Base-by-base conservation (phyloP, 2,797 vertebrate species). In the Anguilla obscura region DNA sequence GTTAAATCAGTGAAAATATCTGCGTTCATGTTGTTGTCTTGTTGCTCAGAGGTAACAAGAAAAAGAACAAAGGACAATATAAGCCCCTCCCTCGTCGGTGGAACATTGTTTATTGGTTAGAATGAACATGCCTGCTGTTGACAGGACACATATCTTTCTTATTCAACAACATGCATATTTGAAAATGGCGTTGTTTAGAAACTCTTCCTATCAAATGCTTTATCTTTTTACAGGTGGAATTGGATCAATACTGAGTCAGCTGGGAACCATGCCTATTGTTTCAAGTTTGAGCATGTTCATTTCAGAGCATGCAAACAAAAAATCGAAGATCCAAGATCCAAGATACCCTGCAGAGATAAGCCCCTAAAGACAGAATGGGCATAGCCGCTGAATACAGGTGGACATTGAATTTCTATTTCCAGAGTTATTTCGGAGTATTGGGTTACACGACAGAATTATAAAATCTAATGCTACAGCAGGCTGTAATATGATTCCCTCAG, bases 391-490 rank as follows among this genome's bases (percentile, higher is more conserved):
- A 95, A 95, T 94, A 90, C 94, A 95, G 93, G 94, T 93, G 94
- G 92, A 91, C 89, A 92, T 93, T 92, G 92, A 94, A 94, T 94
- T 93, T 93, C 93, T 94, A 92, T 93, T 92, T 94, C 92, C 94
- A 91, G 93, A 94, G 90, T 91, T 10, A 69, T 69, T n/a, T 6
- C 6, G 9, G n/a, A 27, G 24, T 69, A 9, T 89, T 88, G 91
- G 89, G 93, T 89, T 92, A 94, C 94, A 94, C 94, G 94, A 95
- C 94, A 95, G 93, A 92, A 93, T 95, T 93, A 95, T 94, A 92
- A 95, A 90, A 93, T 89, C 56, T 80, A 91, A 91, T 90, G 88
- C 87, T 71, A 52, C 89, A 88, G 87, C 84, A 89, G 94, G 93
- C 93, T 94, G 94, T 90, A 36, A 85, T 33, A 58, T 60, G 84